Percentiles rank a stretch among this genome's conserved stretches.
These are phyloP conservation scores for Sorex araneus DNA, from an alignment of 2,113 vertebrate species.

Conservation along the genomic window DNA sequence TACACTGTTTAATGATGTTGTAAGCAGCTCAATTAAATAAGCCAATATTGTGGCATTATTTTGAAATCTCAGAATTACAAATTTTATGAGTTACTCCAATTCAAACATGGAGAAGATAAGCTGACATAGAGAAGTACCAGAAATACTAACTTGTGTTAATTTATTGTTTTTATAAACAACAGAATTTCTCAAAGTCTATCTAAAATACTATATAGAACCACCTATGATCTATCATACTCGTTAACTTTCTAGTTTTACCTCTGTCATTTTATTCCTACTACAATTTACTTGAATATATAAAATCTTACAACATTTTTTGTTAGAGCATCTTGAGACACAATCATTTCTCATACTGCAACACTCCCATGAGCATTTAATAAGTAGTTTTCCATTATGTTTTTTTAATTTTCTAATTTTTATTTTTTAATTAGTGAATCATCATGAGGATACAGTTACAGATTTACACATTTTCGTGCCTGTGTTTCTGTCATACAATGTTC, in stretches of 20 bases:
- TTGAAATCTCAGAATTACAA: constrained; percentile 2
- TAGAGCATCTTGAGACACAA: background rate
- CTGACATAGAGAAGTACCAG: background rate
- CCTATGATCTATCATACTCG: no score
- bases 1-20: no score
- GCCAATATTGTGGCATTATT: no score
- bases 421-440: no score
- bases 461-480: no score
- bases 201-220: background rate
- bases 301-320: background rate
- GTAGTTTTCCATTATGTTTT: no score
- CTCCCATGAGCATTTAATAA: background rate
- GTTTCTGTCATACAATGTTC: no score
- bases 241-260: background rate
- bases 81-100: background rate
- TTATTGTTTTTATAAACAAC: background rate
- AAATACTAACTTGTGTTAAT: background rate
- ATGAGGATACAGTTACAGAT: no score
- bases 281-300: background rate
- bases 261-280: background rate
- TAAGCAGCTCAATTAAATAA: no score
- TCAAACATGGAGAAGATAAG: background rate
- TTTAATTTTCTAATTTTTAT: no score
- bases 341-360: background rate
- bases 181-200: no score